Evolutionary conservation across 1,140 invertebrate genomes (phyloP), one percentile per base, ranked within the genome.

Genomic region (Trachymyrmex septentrionalis): DNA sequence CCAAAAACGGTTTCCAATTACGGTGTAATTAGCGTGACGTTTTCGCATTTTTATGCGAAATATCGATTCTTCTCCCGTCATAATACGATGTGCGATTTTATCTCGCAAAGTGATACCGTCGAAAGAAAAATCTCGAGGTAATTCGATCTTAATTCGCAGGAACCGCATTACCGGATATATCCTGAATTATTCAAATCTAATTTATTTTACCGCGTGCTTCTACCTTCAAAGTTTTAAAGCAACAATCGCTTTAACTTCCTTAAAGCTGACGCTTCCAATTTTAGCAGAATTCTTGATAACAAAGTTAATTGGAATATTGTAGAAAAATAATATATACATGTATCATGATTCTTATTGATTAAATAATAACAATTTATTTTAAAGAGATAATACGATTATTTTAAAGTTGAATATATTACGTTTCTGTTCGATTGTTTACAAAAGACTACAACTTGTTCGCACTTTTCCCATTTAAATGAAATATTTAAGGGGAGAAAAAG

Each of bases 161-260:
- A 16, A 66, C 48, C 59, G 73, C 48, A 85, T 85, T 77, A 57
- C 30, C 24, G 73, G 48, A 85, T 85, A 85, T 48, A 77, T 78
- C 75, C 27, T 85, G 82, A 85, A 85, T 85, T 77, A 85, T 85
- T 85, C 82, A 85, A 66, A 85, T 50, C 59, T 78, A 78, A 85
- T 78, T 85, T 85, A 78, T 85, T 85, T 85, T 78, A 55, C 63
- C 44, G 75, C 48, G 30, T 53, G 30, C 75, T 7, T 21, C 59
- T 14, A 64, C 24, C 30, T 85, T 85, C 48, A 30, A 66, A 57
- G 82, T 78, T 78, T 85, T 85, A 85, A 78, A 85, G 82, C 61
- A 85, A 85, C 73, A 78, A 85, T 85, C 63, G 34, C 48, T 48
- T 55, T 27, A 53, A 30, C 44, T 73, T 64, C 38, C 73, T 85